A percentile compares a stretch with the other conserved stretches of the same genome.
Evolutionary conservation across 2,113 vertebrate genomes (phyloP).

Genomic region (Oryzias curvinotus): DNA sequence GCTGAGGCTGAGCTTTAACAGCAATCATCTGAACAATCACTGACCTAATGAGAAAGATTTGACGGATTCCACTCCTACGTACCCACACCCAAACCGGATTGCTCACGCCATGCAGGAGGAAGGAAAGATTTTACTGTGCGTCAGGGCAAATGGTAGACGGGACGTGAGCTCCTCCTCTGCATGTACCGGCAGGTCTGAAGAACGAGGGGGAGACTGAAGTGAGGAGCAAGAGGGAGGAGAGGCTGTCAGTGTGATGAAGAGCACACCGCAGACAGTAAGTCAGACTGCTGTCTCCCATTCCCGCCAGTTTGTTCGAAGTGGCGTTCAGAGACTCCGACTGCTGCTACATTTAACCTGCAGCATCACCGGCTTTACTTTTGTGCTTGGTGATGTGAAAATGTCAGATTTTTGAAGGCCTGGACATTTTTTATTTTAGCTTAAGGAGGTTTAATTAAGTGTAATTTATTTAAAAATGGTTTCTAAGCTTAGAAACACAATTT

Average conservation of each 20-base stretch:
- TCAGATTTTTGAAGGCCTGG: background rate
- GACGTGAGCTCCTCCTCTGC: constrained; percentile 60
- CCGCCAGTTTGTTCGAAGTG: constrained; percentile 25
- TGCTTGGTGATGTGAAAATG: background rate
- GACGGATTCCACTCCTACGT: constrained; percentile 21
- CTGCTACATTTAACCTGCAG: constrained; percentile 1
- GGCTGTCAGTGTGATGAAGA: constrained; percentile 54
- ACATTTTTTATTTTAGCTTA: no score
- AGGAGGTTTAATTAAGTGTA: no score
- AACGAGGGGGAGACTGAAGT: constrained; percentile 19
- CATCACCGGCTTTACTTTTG: no score
- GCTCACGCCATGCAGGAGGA: constrained; percentile 51
- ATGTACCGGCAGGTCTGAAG: constrained; percentile 43
- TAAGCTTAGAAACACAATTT: no score
- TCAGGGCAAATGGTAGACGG: constrained; percentile 54
- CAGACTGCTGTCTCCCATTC: constrained; percentile 22
- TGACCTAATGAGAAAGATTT: constrained; percentile 71
- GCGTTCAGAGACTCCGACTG: constrained; percentile 17
- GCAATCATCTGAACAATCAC: constrained; percentile 77
- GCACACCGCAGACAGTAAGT: constrained; percentile 30
- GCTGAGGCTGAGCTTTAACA: constrained; percentile 61
- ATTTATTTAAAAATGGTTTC: no score
- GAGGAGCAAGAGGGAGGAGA: constrained; percentile 44
- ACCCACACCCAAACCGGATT: background rate
- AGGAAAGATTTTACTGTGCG: constrained; percentile 70